Evolutionary conservation across 2,113 vertebrate species (phyloP), one percentile per base, ranked within the genome.

Genomic region (Puma concolor): DNA sequence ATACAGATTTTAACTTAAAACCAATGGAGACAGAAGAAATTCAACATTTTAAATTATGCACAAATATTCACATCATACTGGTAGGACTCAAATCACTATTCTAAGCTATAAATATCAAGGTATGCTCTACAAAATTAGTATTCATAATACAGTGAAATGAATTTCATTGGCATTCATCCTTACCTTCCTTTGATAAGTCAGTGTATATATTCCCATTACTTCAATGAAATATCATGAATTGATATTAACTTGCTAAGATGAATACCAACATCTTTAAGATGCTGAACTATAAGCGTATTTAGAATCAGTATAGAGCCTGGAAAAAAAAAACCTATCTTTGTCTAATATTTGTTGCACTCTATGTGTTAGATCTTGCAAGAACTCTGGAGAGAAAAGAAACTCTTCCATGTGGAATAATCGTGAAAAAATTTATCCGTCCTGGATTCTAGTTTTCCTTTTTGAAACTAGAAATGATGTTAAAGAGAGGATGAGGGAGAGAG

Each of bases 101-200:
- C 48, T 4, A 89, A 84, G 52, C 38, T 87, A 15, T 79, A 84
- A 91, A 88, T 38, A 19, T 66, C 85, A 82, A 94, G 12, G 1
- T 25, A 41, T 79, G 7, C 0, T 48, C 48, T 95, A 52, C 25
- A 41, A 87, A 72, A 66, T 92, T 63, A 94, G 23, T 5, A 87
- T 87, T 93, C 52, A 83, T 54, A 60, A 16, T 54, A 50, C 4
- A 38, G 29, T 8, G 38, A 63, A 89, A 76, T 33, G 4, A 63
- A 57, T 87, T 94, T 93, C 25, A 67, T 44, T 83, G 72, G 21
- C 33, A 85, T 79, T 82, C 41, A 80, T 41, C 19, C n/a, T 96
- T 54, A 69, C 14, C 52, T 90, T 90, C 17, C 63, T 90, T 83
- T 52, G n/a, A 79, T 92, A 93, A 89, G 66, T 64, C n/a, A 88